Percentiles rank a stretch among this genome's conserved stretches.
These are phyloP conservation scores for Euspilapteryx auroguttella DNA, from an alignment of 2,888 invertebrate species.

Conservation along the genomic window DNA sequence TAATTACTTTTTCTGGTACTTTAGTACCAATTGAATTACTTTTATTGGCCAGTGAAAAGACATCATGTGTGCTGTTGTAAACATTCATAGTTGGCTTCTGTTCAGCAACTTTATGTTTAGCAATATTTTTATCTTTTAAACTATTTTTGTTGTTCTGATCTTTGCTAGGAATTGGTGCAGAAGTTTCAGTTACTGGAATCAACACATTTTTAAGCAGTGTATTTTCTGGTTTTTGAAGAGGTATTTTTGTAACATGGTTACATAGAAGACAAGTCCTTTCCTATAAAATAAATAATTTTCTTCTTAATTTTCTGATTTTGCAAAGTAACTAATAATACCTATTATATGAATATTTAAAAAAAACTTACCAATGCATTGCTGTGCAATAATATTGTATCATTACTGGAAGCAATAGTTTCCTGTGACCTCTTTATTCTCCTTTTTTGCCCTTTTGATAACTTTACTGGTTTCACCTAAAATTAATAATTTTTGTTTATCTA, in stretches of 20 bases:
- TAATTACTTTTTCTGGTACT: slow-evolving; percentile 25
- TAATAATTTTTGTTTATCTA: too few relatives aligned
- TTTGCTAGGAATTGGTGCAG: too few relatives aligned
- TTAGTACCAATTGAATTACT: slow-evolving; percentile 24
- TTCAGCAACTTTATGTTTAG: too few relatives aligned
- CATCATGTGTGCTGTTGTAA: slow-evolving; percentile 30
- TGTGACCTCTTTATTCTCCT: slow-evolving; percentile 17
- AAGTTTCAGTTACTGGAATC: slow-evolving; percentile 2
- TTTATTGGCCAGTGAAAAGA: slow-evolving; percentile 33
- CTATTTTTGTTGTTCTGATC: too few relatives aligned
- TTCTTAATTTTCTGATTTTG: neutral
- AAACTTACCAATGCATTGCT: slow-evolving; percentile 31
- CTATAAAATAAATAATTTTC: slow-evolving; percentile 16
- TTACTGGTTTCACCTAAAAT: too few relatives aligned
- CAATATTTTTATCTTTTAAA: too few relatives aligned
- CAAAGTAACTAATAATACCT: slow-evolving; percentile 2
- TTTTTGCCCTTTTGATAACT: slow-evolving; percentile 17
- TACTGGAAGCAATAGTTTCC: slow-evolving; percentile 6
- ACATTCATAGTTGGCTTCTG: too few relatives aligned
- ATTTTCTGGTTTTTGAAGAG: slow-evolving; percentile 18
- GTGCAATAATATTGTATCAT: slow-evolving; percentile 14
- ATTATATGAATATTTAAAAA: slow-evolving; percentile 5
- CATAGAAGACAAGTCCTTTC: slow-evolving; percentile 35
- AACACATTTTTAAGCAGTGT: slow-evolving; percentile 1
- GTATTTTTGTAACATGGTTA: slow-evolving; percentile 16